A percentile compares a stretch with the other conserved stretches of the same genome.
phyloP scores from a whole-genome alignment of 2,888 invertebrate genomes.

The Glaucopsyche alexis region DNA sequence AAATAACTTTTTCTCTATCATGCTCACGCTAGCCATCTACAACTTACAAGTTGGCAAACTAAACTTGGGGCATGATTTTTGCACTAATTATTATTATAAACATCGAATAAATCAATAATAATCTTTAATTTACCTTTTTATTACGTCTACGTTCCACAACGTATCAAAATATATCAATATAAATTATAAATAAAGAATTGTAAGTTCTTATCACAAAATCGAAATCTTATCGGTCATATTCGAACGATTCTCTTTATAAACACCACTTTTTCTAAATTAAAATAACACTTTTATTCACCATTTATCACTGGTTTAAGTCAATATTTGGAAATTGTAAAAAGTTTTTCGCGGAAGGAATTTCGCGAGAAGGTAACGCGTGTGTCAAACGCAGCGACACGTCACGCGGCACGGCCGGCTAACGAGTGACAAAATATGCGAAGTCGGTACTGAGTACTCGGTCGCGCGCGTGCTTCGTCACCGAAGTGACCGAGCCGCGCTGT shows the following conservation, averaged over 20 bases:
- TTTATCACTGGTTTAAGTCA: constrained; percentile 28
- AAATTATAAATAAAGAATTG: constrained; percentile 3
- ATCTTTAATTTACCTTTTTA: constrained; percentile 14
- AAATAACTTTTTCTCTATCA: too few relatives aligned
- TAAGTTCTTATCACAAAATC: constrained; percentile 23
- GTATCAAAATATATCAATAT: constrained; percentile 11
- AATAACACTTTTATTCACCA: constrained; percentile 31
- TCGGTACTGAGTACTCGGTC: too few relatives aligned
- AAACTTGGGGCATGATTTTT: too few relatives aligned
- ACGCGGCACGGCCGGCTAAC: constrained; percentile 58
- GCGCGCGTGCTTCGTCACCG: constrained; percentile 56
- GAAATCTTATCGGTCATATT: constrained; percentile 38
- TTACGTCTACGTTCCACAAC: neutral
- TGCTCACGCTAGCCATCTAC: too few relatives aligned
- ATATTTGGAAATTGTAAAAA: neutral
- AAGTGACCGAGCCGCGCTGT: constrained; percentile 47
- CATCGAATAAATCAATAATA: neutral
- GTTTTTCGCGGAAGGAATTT: constrained; percentile 8
- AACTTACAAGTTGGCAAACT: too few relatives aligned
- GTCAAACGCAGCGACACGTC: constrained; percentile 55
- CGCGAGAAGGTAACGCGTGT: constrained; percentile 51
- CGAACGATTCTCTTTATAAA: constrained; percentile 57
- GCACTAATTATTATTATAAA: too few relatives aligned
- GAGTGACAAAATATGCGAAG: constrained; percentile 69
- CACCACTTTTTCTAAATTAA: constrained; percentile 36